A percentile compares a stretch with the other conserved stretches of the same genome.
These are phyloP conservation scores for Athene noctua DNA, from an alignment of 2,113 vertebrate genomes.

Conservation along the genomic window DNA sequence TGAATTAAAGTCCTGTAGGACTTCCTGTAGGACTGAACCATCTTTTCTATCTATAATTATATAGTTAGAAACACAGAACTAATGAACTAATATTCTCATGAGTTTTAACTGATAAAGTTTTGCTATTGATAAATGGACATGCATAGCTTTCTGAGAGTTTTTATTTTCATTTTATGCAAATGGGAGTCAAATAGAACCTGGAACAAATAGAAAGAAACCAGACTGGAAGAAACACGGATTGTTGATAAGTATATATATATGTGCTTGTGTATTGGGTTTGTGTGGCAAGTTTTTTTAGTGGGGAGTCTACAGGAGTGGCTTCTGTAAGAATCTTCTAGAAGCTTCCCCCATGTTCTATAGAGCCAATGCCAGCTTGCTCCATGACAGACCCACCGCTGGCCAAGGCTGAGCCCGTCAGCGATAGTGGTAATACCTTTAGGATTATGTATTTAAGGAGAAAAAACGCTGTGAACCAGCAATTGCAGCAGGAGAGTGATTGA, in stretches of 20 bases:
- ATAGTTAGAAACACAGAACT: neutral
- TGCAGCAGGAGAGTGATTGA: neutral
- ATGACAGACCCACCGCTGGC: neutral
- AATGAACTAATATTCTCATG: neutral
- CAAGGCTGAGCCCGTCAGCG: no score
- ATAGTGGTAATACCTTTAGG: accelerated
- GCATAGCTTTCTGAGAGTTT: neutral
- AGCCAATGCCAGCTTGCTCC: neutral
- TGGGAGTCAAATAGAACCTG: neutral
- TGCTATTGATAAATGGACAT: neutral
- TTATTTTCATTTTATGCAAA: neutral
- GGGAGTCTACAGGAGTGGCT: neutral
- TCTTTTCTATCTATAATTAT: neutral
- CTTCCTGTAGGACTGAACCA: neutral
- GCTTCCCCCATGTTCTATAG: neutral
- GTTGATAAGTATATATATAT: neutral
- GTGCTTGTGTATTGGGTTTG: neutral
- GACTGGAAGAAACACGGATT: neutral
- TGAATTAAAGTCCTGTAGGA: neutral
- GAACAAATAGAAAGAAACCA: neutral
- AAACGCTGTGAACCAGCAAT: neutral
- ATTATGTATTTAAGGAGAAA: neutral
- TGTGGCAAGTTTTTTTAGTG: neutral
- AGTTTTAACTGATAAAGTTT: neutral
- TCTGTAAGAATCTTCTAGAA: neutral